phyloP scores from a whole-genome alignment of 2,113 vertebrate genomes.

The Haplotaxodon microlepis region DNA sequence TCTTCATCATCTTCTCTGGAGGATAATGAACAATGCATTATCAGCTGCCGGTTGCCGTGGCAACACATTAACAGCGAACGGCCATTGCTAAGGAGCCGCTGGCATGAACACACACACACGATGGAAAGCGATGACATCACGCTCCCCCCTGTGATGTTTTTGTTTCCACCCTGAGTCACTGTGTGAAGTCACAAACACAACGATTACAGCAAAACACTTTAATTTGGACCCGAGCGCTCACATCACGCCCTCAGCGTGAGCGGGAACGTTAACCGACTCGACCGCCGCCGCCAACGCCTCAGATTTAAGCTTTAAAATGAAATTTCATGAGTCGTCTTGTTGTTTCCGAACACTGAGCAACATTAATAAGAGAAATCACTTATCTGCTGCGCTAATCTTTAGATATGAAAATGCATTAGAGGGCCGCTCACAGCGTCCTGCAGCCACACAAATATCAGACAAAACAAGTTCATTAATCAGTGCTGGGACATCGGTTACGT shows the following conservation, averaged over 20 bases:
- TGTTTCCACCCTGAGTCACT: slow-evolving; percentile 2
- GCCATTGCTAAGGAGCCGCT: not conserved
- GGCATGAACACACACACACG: slow-evolving; percentile 1
- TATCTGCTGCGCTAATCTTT: not conserved
- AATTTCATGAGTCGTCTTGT: not conserved
- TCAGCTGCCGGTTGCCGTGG: not conserved
- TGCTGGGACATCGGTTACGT: not conserved
- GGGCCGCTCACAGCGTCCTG: not conserved
- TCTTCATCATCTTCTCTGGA: not conserved
- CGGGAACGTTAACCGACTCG: not conserved
- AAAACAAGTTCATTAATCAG: not conserved
- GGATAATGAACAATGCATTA: slow-evolving; percentile 21
- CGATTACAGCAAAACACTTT: not conserved
- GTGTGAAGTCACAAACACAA: not conserved
- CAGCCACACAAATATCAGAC: not conserved
- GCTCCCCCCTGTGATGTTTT: not conserved
- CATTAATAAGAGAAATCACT: not conserved
- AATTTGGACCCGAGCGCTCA: not conserved
- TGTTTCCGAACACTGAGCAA: not conserved
- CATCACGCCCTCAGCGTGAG: not conserved
- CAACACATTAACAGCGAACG: not conserved
- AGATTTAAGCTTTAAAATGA: not conserved
- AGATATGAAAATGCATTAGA: not conserved
- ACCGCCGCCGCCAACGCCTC: not conserved
- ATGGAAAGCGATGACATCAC: slow-evolving; percentile 10